Conservation (phyloP, 1,140 invertebrate genomes). For the Atopsyche davidsoni region DNA sequence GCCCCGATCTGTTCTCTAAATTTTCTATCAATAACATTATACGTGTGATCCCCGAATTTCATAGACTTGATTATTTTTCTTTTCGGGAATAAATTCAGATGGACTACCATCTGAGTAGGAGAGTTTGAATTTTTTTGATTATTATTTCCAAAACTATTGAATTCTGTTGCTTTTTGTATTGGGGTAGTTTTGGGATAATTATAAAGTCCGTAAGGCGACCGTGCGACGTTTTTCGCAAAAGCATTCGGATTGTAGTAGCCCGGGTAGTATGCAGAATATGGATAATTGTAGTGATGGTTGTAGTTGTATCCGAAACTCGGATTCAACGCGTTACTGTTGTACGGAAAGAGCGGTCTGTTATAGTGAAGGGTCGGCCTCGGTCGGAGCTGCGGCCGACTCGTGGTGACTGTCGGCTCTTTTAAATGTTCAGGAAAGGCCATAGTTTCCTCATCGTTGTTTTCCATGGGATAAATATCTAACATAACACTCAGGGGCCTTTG, state of each 20-base stretch:
- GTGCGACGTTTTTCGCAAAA: too few relatives aligned
- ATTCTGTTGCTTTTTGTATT: conserved; percentile 1
- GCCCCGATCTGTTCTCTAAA: conserved; percentile 6
- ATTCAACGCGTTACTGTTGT: too few relatives aligned
- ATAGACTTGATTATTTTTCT: conserved; percentile 19
- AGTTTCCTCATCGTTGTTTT: conserved; percentile 24
- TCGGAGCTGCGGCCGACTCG: conserved; percentile 5
- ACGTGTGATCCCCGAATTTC: conserved; percentile 5
- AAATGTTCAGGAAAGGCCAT: conserved; percentile 27
- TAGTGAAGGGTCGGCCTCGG: conserved; percentile 9
- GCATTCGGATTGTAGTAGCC: neutral
- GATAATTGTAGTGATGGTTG: conserved; percentile 8
- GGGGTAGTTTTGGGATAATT: neutral
- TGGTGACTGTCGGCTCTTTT: conserved; percentile 15
- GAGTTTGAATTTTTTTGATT: too few relatives aligned
- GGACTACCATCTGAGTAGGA: conserved; percentile 24
- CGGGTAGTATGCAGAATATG: conserved; percentile 6
- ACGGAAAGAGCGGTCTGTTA: conserved; percentile 1
- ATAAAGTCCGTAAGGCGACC: too few relatives aligned
- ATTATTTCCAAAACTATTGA: neutral
- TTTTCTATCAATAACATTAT: conserved; percentile 16
- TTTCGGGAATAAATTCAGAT: conserved; percentile 27
- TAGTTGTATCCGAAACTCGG: too few relatives aligned
- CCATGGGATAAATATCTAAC: conserved; percentile 28
- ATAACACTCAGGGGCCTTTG: conserved; percentile 26